These are phyloP conservation scores for Brachionichthys hirsutus DNA, from an alignment of 2,113 vertebrate genomes.

Conservation along the genomic window DNA sequence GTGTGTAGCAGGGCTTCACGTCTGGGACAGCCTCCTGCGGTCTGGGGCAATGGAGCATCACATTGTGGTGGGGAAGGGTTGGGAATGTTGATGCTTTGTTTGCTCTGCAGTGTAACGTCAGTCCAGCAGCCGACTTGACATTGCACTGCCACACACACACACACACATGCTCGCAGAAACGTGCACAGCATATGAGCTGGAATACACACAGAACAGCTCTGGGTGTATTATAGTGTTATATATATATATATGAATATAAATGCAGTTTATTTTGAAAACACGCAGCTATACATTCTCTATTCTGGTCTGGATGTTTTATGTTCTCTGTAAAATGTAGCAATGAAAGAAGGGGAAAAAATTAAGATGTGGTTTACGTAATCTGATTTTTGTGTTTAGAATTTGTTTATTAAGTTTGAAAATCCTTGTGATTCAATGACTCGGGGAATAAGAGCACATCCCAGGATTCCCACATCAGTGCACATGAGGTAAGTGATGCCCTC, in stretches of 20 bases:
- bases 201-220: background rate
- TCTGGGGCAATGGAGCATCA: conserved; percentile 67
- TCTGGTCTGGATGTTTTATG: background rate
- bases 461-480: background rate
- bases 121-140: conserved; percentile 29
- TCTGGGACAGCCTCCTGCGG: conserved; percentile 59
- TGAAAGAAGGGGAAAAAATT: background rate
- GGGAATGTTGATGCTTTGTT: conserved; percentile 60
- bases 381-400: background rate
- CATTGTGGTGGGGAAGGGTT: conserved; percentile 62
- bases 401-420: background rate
- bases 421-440: background rate
- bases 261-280: background rate
- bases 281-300: background rate
- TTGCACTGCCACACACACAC: conserved; percentile 22
- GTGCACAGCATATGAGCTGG: conserved; percentile 19
- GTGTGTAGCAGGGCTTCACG: conserved; percentile 27
- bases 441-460: background rate
- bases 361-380: background rate
- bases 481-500: conserved; percentile 13
- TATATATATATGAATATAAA: background rate
- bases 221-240: background rate
- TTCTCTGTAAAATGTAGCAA: background rate
- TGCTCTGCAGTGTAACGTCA: conserved; percentile 40
- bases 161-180: conserved; percentile 5